phyloP scores from a whole-genome alignment of 2,888 invertebrate species.

The Polydrusus pterygomalis region DNA sequence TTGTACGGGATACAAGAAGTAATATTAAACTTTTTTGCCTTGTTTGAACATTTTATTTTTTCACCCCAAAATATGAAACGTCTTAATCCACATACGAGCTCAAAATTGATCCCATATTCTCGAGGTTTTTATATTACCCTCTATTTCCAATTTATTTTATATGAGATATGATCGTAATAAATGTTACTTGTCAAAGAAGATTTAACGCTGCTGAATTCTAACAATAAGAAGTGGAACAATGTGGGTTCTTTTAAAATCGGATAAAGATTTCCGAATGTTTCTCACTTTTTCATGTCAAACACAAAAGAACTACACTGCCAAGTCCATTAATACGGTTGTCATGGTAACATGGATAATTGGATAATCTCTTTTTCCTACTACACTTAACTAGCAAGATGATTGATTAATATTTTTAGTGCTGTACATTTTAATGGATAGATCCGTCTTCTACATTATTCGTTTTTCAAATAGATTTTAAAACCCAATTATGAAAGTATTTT shows the following conservation, averaged over 20 bases:
- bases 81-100: constrained; percentile 21
- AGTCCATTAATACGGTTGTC: constrained; percentile 52
- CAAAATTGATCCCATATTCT: constrained; percentile 14
- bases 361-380: too few relatives aligned
- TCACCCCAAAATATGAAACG: constrained; percentile 11
- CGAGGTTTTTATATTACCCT: constrained; percentile 25
- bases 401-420: too few relatives aligned
- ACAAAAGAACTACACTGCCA: constrained; percentile 35
- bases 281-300: constrained; percentile 41
- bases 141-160: constrained; percentile 29
- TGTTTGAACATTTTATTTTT: constrained; percentile 20
- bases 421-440: too few relatives aligned
- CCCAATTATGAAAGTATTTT: too few relatives aligned
- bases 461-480: too few relatives aligned
- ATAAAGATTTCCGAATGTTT: constrained; percentile 56
- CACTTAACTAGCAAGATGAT: too few relatives aligned
- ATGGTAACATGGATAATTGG: constrained; percentile 4
- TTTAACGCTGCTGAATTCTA: constrained; percentile 51
- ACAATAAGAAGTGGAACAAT: constrained; percentile 56
- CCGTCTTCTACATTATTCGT: too few relatives aligned
- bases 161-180: constrained; percentile 54
- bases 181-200: constrained; percentile 56
- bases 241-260: constrained; percentile 56
- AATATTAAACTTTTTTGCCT: neutral
- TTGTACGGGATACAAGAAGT: too few relatives aligned